A percentile compares a stretch with the other conserved stretches of the same genome.
phyloP scores from a whole-genome alignment of 53 echinoderm and acorn worm genomes.

The Zoroaster sp. region DNA sequence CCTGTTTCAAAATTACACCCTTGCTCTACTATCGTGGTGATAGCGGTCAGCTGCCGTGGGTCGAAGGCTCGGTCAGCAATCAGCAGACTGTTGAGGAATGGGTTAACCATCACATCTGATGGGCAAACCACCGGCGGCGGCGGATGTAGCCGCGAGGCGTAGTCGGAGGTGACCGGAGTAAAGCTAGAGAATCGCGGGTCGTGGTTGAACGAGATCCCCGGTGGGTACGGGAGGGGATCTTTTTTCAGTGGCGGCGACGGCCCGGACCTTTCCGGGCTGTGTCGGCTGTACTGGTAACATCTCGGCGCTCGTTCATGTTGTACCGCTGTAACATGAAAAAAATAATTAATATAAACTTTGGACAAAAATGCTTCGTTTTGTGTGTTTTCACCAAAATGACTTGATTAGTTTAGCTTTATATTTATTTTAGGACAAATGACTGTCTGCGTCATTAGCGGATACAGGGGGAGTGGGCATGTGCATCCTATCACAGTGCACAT shows the following conservation, averaged over 20 bases:
- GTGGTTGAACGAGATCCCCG: neutral
- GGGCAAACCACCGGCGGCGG: neutral
- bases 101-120: constrained; percentile 39
- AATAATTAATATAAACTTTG: neutral
- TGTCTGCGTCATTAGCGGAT: too few relatives aligned
- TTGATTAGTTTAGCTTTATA: too few relatives aligned
- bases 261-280: constrained; percentile 13
- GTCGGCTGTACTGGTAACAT: constrained; percentile 78
- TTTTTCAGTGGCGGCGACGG: neutral
- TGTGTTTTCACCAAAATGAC: too few relatives aligned
- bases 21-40: neutral
- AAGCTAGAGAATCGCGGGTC: constrained; percentile 57
- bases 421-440: too few relatives aligned
- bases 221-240: neutral
- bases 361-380: too few relatives aligned
- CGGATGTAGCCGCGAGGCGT: constrained; percentile 33
- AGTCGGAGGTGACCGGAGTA: constrained; percentile 63
- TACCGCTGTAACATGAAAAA: constrained; percentile 61
- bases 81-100: constrained; percentile 51
- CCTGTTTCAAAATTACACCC: neutral
- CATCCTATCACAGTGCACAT: too few relatives aligned
- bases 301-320: constrained; percentile 95
- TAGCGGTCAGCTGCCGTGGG: neutral
- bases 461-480: too few relatives aligned
- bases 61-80: constrained; percentile 46